Base-by-base conservation (phyloP, 2,888 invertebrate species). In the Galeopsomyia nigrocyanea region DNA sequence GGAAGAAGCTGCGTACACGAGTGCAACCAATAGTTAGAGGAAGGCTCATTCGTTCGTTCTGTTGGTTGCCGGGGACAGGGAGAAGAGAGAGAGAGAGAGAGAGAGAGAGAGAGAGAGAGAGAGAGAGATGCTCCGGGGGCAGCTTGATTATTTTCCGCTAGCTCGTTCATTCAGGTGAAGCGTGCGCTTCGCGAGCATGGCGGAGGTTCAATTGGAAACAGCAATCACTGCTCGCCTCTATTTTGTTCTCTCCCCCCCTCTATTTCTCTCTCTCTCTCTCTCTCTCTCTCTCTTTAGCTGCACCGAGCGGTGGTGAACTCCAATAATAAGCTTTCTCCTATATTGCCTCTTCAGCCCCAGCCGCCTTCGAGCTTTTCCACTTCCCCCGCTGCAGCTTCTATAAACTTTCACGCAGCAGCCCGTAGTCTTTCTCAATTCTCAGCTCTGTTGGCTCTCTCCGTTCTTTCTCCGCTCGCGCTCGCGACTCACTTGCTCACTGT, bases 321-420 rank as follows among this genome's bases (percentile, higher is more conserved):
- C 85, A 85, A 86, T 86, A 86, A 86, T 86, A 86, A 86, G 86
- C 86, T 86, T 86, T 85, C 86, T 86, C 84, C 84, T 85, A 84
- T 86, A 86, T 85, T 85, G 85, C 86, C 86, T 86, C 85, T 85
- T 85, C 84, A 84, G 80, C 80, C 78, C 76, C 77, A 73, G 51
- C 70, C 70, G 50, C 71, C 72, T 68, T 69, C 78, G 72, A 69
- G 65, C 77, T 77, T 76, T 73, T 77, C 26, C 60, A 61, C 65
- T 69, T 69, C 65, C 50, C 31, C 39, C 5, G 39, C 39, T 10
- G 5, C 13, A 3, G 13, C 39, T 39, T 13, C 39, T 39, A 39
- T 39, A 39, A 39, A 39, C 39, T 9, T 39, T 7, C n/a, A n/a
- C 39, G 13, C 13, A 39, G 39, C 39, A 39, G 39, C 57, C 65